Percentiles rank a stretch among this genome's conserved stretches.
Evolutionary conservation across 2,797 vertebrate genomes (phyloP).

Genomic region (Hyperoplus immaculatus): DNA sequence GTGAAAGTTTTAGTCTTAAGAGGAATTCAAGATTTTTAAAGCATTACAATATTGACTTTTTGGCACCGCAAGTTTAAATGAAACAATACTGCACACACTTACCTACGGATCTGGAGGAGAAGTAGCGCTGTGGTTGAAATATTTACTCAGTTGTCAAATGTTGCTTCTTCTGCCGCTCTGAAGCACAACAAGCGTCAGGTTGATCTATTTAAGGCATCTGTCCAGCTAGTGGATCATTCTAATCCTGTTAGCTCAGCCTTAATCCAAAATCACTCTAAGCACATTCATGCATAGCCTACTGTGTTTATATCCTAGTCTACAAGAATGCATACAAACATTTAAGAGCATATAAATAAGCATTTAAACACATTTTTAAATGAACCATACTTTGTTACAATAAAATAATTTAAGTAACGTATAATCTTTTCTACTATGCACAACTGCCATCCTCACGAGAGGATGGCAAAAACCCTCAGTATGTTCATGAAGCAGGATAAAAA

Average conservation of each 20-base stretch:
- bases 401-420: not conserved
- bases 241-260: slow-evolving; percentile 77
- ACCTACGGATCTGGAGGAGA: slow-evolving; percentile 40
- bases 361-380: not conserved
- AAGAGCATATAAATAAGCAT: not conserved
- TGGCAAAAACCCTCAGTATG: not conserved
- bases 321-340: slow-evolving; percentile 6
- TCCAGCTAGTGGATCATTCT: slow-evolving; percentile 73
- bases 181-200: slow-evolving; percentile 17
- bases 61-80: not conserved
- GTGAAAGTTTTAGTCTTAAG: too few relatives aligned
- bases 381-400: not conserved
- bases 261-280: slow-evolving; percentile 67
- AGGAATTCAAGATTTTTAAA: not conserved
- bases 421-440: too few relatives aligned
- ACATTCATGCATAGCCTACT: slow-evolving; percentile 27
- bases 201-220: slow-evolving; percentile 67
- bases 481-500: not conserved
- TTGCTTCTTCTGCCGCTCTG: slow-evolving; percentile 8
- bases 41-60: not conserved
- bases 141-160: slow-evolving; percentile 9
- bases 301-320: not conserved
- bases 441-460: not conserved
- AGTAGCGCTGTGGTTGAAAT: slow-evolving; percentile 1
- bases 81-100: slow-evolving; percentile 18